phyloP scores from a whole-genome alignment of 2,113 vertebrate species.

The Oreochromis aureus region DNA sequence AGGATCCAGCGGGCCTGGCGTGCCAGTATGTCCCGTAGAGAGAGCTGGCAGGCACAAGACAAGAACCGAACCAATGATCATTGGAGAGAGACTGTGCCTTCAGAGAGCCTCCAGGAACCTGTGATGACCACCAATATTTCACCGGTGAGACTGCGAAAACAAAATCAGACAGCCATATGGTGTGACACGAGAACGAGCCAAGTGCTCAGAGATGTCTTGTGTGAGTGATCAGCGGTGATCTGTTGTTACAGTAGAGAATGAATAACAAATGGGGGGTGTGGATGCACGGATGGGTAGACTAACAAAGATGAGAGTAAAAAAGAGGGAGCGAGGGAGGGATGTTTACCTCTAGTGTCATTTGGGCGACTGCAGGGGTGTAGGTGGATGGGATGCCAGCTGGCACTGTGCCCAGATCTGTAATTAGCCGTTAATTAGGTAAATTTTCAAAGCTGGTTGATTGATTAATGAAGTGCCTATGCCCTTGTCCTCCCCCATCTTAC shows the following conservation, averaged over 20 bases:
- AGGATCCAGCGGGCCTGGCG: conserved; percentile 72
- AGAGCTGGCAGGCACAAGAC: conserved; percentile 11
- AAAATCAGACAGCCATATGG: neutral
- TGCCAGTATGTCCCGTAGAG: conserved; percentile 44
- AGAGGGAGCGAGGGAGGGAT: conserved; percentile 28
- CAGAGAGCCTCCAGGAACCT: conserved; percentile 21
- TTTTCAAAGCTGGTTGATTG: conserved; percentile 72
- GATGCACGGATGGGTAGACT: conserved; percentile 2
- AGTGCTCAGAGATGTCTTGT: neutral
- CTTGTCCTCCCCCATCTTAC: conserved; percentile 26
- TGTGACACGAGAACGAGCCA: neutral
- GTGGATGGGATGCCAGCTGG: conserved; percentile 53
- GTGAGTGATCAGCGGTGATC: neutral
- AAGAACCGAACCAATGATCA: neutral
- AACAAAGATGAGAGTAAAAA: conserved; percentile 20
- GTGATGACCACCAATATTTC: conserved; percentile 26
- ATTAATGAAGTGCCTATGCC: conserved; percentile 72
- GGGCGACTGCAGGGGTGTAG: conserved; percentile 46
- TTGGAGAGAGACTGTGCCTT: neutral
- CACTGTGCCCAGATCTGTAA: conserved; percentile 59
- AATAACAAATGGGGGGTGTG: neutral
- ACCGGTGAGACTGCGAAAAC: conserved; percentile 36
- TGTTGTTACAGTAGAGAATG: neutral
- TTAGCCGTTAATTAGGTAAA: conserved; percentile 68
- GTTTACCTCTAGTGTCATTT: conserved; percentile 59